Evolutionary conservation across 2,797 vertebrate species (phyloP).

Genomic region (Silurus aristotelis): DNA sequence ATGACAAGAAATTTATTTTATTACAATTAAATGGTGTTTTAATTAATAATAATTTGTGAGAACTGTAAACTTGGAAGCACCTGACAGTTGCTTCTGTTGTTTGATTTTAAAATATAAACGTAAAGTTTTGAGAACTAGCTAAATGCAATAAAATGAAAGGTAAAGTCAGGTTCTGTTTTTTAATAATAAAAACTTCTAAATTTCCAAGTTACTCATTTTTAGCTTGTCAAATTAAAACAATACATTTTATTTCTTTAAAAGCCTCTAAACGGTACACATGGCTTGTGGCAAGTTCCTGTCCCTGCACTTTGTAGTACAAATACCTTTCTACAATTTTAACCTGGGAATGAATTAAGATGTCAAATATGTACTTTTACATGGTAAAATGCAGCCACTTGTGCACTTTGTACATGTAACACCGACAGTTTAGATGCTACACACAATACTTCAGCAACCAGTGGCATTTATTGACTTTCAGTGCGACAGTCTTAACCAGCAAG

Average conservation of each 20-base stretch:
- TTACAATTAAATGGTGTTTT: not conserved
- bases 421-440: not conserved
- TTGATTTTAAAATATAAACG: not conserved
- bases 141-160: not conserved
- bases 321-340: not conserved
- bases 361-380: not conserved
- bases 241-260: not conserved
- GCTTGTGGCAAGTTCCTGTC: not conserved
- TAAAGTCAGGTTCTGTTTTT: not conserved
- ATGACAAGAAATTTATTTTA: not conserved
- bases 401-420: no score
- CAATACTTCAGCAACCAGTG: not conserved
- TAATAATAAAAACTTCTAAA: not conserved
- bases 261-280: not conserved
- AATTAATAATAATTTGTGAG: not conserved
- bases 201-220: not conserved
- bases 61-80: not conserved
- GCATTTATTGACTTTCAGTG: not conserved
- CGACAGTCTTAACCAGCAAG: no score
- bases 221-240: not conserved
- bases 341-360: not conserved
- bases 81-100: not conserved
- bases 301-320: not conserved
- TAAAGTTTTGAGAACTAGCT: not conserved
- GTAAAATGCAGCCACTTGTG: not conserved